These are phyloP conservation scores for Glyphotaelius pellucidus DNA, from an alignment of 2,888 invertebrate genomes.

Conservation along the genomic window DNA sequence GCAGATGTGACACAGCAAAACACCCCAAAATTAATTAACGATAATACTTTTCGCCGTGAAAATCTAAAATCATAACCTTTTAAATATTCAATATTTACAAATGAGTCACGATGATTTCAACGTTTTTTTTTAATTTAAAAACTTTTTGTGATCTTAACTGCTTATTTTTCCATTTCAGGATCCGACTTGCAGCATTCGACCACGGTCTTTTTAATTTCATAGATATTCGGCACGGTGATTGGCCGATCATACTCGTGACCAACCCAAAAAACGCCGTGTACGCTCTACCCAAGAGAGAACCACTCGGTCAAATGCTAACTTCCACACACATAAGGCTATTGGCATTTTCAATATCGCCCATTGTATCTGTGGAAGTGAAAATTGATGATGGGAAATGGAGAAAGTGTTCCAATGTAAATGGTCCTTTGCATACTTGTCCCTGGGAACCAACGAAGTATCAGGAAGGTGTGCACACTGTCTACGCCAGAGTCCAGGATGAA, in stretches of 20 bases:
- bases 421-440: slow-evolving; percentile 83
- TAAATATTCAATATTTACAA: background rate
- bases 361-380: slow-evolving; percentile 82
- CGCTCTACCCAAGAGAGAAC: slow-evolving; percentile 85
- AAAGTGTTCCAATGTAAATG: slow-evolving; percentile 78
- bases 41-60: too few species aligned
- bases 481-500: slow-evolving; percentile 79
- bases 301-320: slow-evolving; percentile 79
- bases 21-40: too few species aligned
- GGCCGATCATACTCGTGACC: slow-evolving; percentile 91
- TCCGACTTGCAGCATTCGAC: slow-evolving; percentile 90
- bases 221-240: slow-evolving; percentile 85
- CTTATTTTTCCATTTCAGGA: slow-evolving; percentile 74
- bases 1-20: too few species aligned
- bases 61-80: background rate
- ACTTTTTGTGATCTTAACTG: background rate
- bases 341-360: slow-evolving; percentile 84
- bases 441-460: slow-evolving; percentile 85
- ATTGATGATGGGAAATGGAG: slow-evolving; percentile 83
- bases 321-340: slow-evolving; percentile 91
- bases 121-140: background rate
- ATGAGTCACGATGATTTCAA: background rate
- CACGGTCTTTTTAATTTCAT: slow-evolving; percentile 92
- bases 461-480: slow-evolving; percentile 82
- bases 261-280: slow-evolving; percentile 93